These are phyloP conservation scores for Eulemur mongoz DNA, from an alignment of 2,797 vertebrate genomes.

Conservation along the genomic window DNA sequence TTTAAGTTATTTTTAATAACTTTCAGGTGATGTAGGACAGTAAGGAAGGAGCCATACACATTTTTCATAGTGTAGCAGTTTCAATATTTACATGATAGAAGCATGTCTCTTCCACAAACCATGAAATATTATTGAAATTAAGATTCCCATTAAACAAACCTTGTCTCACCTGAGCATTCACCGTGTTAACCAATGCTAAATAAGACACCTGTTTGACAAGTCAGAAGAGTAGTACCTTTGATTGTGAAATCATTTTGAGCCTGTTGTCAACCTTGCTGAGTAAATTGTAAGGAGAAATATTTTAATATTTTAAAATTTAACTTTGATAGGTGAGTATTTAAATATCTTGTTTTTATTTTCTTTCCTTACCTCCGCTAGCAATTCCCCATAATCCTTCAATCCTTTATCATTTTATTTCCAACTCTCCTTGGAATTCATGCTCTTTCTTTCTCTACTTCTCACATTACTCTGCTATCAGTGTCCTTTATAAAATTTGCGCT, in stretches of 20 bases:
- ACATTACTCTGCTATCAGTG: not conserved
- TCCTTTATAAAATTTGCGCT: not conserved
- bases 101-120: not conserved
- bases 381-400: not conserved
- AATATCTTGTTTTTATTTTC: not conserved
- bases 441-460: not conserved
- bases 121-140: conserved; percentile 36
- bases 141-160: not conserved
- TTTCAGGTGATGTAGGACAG: not conserved
- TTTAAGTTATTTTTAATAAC: not conserved
- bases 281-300: not conserved
- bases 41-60: not conserved
- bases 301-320: conserved; percentile 4
- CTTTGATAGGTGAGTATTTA: not conserved
- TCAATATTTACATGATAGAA: not conserved
- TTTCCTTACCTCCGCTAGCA: not conserved
- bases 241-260: not conserved
- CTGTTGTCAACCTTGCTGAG: not conserved
- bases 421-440: not conserved
- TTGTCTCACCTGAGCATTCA: not conserved
- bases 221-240: not conserved
- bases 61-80: not conserved
- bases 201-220: not conserved
- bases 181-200: not conserved
- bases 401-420: not conserved